Base-by-base conservation (phyloP, 2,888 invertebrate species). In the Helobdella robusta region DNA sequence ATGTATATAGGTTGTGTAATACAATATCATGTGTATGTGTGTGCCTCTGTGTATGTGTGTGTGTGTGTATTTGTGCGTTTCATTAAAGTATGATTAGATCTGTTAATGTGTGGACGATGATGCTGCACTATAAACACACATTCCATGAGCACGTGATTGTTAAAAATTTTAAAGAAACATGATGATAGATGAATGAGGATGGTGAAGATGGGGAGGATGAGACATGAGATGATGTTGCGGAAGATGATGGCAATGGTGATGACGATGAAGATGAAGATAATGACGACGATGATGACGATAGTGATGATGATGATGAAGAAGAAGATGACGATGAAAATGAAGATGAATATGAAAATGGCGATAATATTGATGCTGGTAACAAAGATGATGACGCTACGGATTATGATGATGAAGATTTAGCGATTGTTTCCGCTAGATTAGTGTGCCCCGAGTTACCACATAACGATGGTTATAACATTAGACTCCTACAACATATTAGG, bases 141-240 rank as follows among this genome's bases (percentile, higher is more conserved):
- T n/a, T n/a, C n/a, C n/a, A n/a, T n/a, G n/a, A n/a, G n/a, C n/a
- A n/a, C n/a, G n/a, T n/a, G n/a, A n/a, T n/a, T n/a, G n/a, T n/a
- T n/a, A n/a, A n/a, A n/a, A n/a, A n/a, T n/a, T n/a, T n/a, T n/a
- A n/a, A n/a, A n/a, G n/a, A n/a, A n/a, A n/a, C n/a, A n/a, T n/a
- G n/a, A n/a, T n/a, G n/a, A n/a, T n/a, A n/a, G n/a, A n/a, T n/a
- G n/a, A n/a, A n/a, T n/a, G n/a, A n/a, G n/a, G n/a, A n/a, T n/a
- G n/a, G n/a, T n/a, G n/a, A n/a, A n/a, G n/a, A n/a, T n/a, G n/a
- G n/a, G n/a, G n/a, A n/a, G n/a, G n/a, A n/a, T 46, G 59, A 65
- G 11, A 34, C 46, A 48, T 48, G 11, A 48, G 60, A 65, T 30
- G 65, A 65, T 60, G 59, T 48, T 48, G 59, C 46, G 46, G 59